Conservation (phyloP, 1,140 invertebrate species). For the Aphaenogaster floridana region DNA sequence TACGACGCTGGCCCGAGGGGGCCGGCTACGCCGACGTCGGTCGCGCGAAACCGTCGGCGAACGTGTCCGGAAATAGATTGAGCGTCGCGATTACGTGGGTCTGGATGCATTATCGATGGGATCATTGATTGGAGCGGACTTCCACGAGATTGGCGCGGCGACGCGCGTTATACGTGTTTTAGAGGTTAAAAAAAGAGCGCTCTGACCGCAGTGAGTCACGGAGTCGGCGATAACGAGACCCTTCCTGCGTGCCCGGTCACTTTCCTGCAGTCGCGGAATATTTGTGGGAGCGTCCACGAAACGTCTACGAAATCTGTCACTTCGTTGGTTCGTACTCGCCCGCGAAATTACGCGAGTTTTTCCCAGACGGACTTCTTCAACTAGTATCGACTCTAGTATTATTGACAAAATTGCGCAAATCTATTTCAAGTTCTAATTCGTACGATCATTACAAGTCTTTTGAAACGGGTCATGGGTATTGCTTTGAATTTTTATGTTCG, state of each 20-base stretch:
- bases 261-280: slow-evolving; percentile 57
- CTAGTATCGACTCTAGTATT: not conserved
- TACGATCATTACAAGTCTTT: not conserved
- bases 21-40: not conserved
- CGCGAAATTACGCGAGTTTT: not conserved
- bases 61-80: slow-evolving; percentile 44
- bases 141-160: not conserved
- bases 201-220: slow-evolving; percentile 52
- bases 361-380: not conserved
- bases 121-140: slow-evolving; percentile 39
- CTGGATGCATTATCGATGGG: slow-evolving; percentile 47
- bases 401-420: not conserved
- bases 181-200: not conserved
- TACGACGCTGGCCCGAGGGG: not conserved
- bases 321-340: not conserved
- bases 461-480: not conserved
- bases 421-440: not conserved
- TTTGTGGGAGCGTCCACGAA: not conserved
- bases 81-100: slow-evolving; percentile 42
- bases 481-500: not conserved
- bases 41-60: slow-evolving; percentile 11
- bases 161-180: not conserved
- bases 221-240: slow-evolving; percentile 69
- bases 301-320: not conserved
- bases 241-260: slow-evolving; percentile 64